Evolutionary conservation across 2,797 vertebrate genomes (phyloP).

Genomic region (Hybognathus amarus): DNA sequence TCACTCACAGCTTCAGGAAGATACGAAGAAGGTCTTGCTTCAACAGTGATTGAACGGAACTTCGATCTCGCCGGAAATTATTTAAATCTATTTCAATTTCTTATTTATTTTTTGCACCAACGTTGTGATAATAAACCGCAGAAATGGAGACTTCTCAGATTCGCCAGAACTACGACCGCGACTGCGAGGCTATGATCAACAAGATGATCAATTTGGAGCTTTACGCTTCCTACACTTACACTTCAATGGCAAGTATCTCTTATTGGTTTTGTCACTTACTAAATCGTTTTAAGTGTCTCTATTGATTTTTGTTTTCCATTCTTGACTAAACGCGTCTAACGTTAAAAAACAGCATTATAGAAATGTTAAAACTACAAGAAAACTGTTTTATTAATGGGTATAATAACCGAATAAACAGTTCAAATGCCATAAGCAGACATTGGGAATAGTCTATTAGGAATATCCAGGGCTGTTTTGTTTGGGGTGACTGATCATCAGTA

Average conservation of each 20-base stretch:
- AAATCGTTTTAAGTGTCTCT: not conserved
- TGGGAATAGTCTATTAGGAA: not conserved
- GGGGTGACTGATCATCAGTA: not conserved
- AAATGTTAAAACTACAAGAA: not conserved
- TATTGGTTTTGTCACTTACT: not conserved
- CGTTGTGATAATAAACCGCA: slow-evolving; percentile 19
- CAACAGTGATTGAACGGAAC: slow-evolving; percentile 81
- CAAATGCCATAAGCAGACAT: not conserved
- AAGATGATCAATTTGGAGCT: slow-evolving; percentile 84
- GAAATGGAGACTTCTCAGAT: slow-evolving; percentile 78
- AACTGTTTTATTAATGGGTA: too few species aligned
- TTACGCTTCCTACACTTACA: slow-evolving; percentile 81
- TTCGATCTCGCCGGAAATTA: not conserved
- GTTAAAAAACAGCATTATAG: not conserved
- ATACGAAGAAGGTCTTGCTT: slow-evolving; percentile 73
- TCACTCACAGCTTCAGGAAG: slow-evolving; percentile 4
- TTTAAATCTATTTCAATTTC: not conserved
- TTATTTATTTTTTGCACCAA: not conserved
- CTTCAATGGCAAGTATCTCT: slow-evolving; percentile 69
- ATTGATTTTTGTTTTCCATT: not conserved
- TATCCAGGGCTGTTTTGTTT: not conserved
- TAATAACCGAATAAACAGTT: not conserved
- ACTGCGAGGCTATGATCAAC: slow-evolving; percentile 84
- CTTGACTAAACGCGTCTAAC: not conserved
- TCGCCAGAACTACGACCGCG: slow-evolving; percentile 84